Conservation (phyloP, 2,797 vertebrate species). For the Ataeniobius toweri region DNA sequence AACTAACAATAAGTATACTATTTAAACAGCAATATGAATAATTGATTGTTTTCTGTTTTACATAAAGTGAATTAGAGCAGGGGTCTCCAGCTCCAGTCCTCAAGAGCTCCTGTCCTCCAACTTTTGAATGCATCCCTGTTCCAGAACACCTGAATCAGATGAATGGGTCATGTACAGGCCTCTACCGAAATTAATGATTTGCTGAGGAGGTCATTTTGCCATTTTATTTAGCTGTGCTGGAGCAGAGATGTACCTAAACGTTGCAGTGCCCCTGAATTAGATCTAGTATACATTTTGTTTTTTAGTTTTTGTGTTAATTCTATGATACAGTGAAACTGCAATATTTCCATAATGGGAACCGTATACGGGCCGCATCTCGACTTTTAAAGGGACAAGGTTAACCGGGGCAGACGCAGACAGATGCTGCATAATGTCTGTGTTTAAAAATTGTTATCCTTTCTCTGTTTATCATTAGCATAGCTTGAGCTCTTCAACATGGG, state of each 20-base stretch:
- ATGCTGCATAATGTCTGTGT: slow-evolving; percentile 10
- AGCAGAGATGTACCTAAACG: not conserved
- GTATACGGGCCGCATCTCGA: not conserved
- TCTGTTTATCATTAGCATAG: slow-evolving; percentile 36
- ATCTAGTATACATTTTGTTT: not conserved
- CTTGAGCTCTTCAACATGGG: slow-evolving; percentile 23
- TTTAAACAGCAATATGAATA: not conserved
- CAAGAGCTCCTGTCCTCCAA: not conserved
- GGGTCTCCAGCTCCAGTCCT: not conserved
- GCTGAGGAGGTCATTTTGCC: not conserved
- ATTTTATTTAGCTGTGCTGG: not conserved
- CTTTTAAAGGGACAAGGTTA: not conserved
- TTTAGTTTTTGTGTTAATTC: not conserved
- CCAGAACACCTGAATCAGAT: not conserved
- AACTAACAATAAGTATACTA: not conserved
- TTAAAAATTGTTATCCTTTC: slow-evolving; percentile 12
- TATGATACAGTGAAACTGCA: not conserved
- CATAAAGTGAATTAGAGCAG: not conserved
- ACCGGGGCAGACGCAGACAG: not conserved
- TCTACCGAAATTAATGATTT: not conserved
- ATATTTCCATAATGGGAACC: not conserved
- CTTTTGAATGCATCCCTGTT: not conserved
- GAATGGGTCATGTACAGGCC: not conserved
- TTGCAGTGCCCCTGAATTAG: not conserved
- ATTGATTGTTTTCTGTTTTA: not conserved